phyloP scores from a whole-genome alignment of 1,140 invertebrate species.

The Aphelenchoides besseyi region DNA sequence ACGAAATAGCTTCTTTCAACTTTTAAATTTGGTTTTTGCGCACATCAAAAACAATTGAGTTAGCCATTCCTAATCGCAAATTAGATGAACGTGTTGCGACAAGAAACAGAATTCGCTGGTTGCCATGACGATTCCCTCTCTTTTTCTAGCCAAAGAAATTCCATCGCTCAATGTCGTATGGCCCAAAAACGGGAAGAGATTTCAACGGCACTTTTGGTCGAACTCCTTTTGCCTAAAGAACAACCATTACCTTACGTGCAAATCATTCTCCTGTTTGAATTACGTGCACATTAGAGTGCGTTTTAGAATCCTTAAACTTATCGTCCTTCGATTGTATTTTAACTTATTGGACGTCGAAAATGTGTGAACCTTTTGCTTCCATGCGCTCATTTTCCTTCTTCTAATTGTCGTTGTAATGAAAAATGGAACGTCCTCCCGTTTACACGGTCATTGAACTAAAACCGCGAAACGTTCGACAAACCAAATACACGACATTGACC shows the following conservation, averaged over 20 bases:
- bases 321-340: too few species aligned
- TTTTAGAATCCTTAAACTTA: too few species aligned
- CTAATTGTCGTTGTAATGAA: too few species aligned
- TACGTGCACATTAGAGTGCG: too few species aligned
- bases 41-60: background rate
- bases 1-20: background rate
- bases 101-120: background rate
- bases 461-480: background rate
- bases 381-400: too few species aligned
- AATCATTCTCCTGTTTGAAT: too few species aligned
- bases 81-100: background rate
- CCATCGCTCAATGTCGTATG: background rate
- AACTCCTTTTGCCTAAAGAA: background rate
- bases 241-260: background rate
- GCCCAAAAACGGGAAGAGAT: background rate
- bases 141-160: background rate
- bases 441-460: slow-evolving; percentile 5
- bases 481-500: background rate
- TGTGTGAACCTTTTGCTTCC: too few species aligned
- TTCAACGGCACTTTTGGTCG: slow-evolving; percentile 5
- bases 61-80: slow-evolving; percentile 1
- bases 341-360: too few species aligned
- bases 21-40: background rate
- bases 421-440: slow-evolving; percentile 15
- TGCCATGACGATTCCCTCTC: background rate